Conservation (phyloP, 2,888 invertebrate genomes). For the Cephus rjabovi region DNA sequence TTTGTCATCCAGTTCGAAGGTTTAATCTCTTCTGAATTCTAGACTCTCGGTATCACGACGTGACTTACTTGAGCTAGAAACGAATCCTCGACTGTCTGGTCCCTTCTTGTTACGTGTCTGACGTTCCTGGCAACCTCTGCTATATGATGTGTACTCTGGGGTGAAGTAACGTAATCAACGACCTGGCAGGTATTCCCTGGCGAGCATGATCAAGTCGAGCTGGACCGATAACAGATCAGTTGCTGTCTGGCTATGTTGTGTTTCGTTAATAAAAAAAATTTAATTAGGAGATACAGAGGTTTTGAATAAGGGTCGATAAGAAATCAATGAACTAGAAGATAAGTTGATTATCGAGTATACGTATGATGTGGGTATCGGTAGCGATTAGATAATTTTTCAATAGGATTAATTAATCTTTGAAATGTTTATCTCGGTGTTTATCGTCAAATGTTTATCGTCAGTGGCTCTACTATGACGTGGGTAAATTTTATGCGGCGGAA, state of each 20-base stretch:
- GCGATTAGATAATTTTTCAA: background rate
- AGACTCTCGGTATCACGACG: background rate
- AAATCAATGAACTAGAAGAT: background rate
- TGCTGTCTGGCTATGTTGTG: background rate
- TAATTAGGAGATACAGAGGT: background rate
- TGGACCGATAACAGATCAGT: background rate
- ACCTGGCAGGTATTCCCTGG: slow-evolving; percentile 34
- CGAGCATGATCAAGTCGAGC: slow-evolving; percentile 28
- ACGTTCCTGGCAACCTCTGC: background rate
- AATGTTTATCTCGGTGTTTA: background rate
- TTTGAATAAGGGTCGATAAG: background rate
- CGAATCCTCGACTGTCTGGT: background rate
- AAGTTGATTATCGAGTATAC: background rate
- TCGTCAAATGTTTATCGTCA: background rate
- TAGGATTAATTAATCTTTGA: background rate
- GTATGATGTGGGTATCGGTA: background rate
- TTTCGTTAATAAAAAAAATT: background rate
- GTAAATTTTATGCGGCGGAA: background rate
- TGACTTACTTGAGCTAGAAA: background rate
- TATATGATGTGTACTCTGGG: slow-evolving; percentile 24
- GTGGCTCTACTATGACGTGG: background rate
- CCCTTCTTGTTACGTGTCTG: background rate
- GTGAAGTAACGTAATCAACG: slow-evolving; percentile 37
- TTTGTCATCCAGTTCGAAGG: background rate
- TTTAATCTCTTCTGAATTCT: background rate